Base-by-base conservation (phyloP, 2,888 invertebrate species). In the Andrena hattorfiana region DNA sequence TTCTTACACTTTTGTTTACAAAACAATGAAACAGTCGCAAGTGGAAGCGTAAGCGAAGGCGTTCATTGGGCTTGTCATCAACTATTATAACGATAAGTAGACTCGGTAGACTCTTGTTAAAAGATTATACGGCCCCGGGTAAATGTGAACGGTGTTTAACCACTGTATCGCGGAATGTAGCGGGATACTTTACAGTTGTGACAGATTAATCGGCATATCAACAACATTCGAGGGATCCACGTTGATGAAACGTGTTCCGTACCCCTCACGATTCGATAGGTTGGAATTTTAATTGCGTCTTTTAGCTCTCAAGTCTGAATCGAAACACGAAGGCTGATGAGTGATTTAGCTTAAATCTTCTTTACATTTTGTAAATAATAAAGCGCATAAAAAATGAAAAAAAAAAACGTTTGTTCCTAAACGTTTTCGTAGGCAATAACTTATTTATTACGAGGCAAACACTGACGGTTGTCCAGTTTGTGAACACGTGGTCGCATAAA, bases 281-380 rank as follows among this genome's bases (percentile, higher is more conserved):
- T 67, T 73, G 35, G 20, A 73, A 71, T 32, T 73, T 82, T 71
- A 71, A 63, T 78, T 82, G 67, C 64, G 73, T 82, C 49, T 69
- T 78, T 59, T 85, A 77, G 66, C 62, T 63, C 23, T 28, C 63
- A 84, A 83, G 77, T 81, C 60, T 30, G 73, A 71, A 84, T 70
- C 35, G 51, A 63, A 80, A 70, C 48, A 48, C 70, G 8, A 84
- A 84, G 70, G 70, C 78, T 83, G 86, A 77, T 28, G 70, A 79
- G 71, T 77, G 77, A 88, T 88, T 86, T 86, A 86, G 80, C 86
- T 83, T 77, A 79, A 86, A 80, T 84, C 76, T 87, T 88, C 86
- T 89, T 85, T 83, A 87, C 86, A 89, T 87, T 91, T 85, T 93
- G 93, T 93, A 93, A 91, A 93, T 93, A 93, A 87, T 93, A 93